Evolutionary conservation across 2,797 vertebrate species (phyloP).

Genomic region (Enteromius paludinosus): DNA sequence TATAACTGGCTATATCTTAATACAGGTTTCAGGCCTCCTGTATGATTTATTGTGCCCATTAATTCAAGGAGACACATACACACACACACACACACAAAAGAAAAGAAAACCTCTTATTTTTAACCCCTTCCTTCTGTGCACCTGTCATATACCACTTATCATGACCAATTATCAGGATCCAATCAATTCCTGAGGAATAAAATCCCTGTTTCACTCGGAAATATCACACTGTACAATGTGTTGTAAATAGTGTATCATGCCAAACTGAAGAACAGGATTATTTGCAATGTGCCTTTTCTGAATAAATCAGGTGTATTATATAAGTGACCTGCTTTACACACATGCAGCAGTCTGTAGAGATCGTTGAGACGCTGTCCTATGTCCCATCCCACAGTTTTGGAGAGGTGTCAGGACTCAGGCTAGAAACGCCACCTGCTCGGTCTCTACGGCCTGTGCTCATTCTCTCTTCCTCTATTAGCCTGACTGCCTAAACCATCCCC

Average conservation of each 20-base stretch:
- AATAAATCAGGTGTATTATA: neutral
- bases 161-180: neutral
- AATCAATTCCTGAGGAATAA: neutral
- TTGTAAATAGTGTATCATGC: neutral
- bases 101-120: neutral
- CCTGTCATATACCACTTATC: neutral
- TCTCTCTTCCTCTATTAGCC: conserved; percentile 45
- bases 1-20: neutral
- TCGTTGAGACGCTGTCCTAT: conserved; percentile 47
- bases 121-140: neutral
- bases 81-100: no score
- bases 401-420: conserved; percentile 40
- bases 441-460: conserved; percentile 21
- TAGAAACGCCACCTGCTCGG: conserved; percentile 61
- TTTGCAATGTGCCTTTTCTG: neutral
- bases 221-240: neutral
- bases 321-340: conserved; percentile 38
- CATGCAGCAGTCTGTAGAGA: conserved; percentile 14
- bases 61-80: neutral
- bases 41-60: neutral
- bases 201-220: neutral
- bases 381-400: conserved; percentile 48
- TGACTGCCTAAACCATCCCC: conserved; percentile 32
- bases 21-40: neutral
- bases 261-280: neutral